Evolutionary conservation across 2,797 vertebrate species (phyloP), one percentile per base, ranked within the genome.

Genomic region (Darevskia nairensis): DNA sequence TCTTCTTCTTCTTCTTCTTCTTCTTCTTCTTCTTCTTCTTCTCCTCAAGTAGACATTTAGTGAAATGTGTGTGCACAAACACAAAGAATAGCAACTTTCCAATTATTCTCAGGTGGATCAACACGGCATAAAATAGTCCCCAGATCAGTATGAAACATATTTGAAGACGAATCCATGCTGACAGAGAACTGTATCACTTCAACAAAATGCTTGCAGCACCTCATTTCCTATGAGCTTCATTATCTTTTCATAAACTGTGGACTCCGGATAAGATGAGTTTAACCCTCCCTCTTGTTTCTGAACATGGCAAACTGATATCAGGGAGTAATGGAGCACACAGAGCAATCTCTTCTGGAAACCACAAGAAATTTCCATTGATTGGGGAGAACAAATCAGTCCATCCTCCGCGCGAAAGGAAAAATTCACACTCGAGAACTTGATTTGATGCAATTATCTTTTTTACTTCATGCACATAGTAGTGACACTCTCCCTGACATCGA

Each of bases 191-290:
- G 50, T 88, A 91, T 92, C 86, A 86, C 82, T 95, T 93, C 59
- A 77, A 90, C 44, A 41, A 87, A 93, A 94, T 84, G 93, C 89
- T 90, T 90, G 92, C 93, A 94, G 92, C 85, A 87, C 81, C 92
- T 96, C 64, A 92, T 94, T 95, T 96, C 90, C 94, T 92, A 90
- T 89, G 84, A 93, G 88, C 92, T 91, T 90, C 92, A 94, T 95
- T 95, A 94, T 94, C 91, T 94, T 95, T 94, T 94, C 94, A 91
- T 94, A 94, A 95, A 89, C 90, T 93, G 86, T 81, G 88, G 89
- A 77, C 94, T 94, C 86, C 85, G 93, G 88, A 90, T 93, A 92
- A 94, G 79, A 92, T 75, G 80, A 94, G 92, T 94, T 96, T 93
- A 95, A 93, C 81, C 88, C 81, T 89, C 90, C 90, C 86, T 87